Evolutionary conservation across 92 coral and sea anemone genomes (phyloP).

Genomic region (Palythoa heliodiscus): DNA sequence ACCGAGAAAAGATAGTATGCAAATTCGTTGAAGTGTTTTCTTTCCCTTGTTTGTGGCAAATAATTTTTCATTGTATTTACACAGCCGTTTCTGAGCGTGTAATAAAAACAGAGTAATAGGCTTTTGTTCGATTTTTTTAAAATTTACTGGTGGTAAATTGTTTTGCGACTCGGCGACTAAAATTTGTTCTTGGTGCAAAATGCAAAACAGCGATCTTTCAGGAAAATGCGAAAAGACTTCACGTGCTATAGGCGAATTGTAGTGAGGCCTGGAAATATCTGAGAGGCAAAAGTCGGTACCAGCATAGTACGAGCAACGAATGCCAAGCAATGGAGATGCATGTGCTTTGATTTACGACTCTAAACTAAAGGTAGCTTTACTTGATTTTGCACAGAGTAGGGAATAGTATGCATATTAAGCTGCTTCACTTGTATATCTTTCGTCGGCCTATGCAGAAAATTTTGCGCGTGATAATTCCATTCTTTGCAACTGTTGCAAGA

Average conservation of each 20-base stretch:
- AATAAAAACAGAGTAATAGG: constrained; percentile 21
- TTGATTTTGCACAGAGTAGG: background rate
- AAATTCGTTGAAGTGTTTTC: constrained; percentile 30
- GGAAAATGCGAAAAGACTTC: constrained; percentile 3
- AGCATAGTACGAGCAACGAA: background rate
- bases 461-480: background rate
- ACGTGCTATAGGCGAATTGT: constrained; percentile 8
- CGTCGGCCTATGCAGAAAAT: background rate
- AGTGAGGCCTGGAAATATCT: background rate
- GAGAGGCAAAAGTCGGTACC: background rate
- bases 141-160: constrained; percentile 44
- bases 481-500: background rate
- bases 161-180: background rate
- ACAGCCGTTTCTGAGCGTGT: constrained; percentile 44
- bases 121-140: constrained; percentile 18
- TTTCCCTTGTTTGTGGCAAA: constrained; percentile 35
- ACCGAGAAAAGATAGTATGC: constrained; percentile 12
- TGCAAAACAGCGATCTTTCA: constrained; percentile 30
- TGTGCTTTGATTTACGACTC: background rate
- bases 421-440: background rate
- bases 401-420: background rate
- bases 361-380: background rate
- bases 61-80: constrained; percentile 29
- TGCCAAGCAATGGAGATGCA: background rate
- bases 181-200: background rate